Base-by-base conservation (phyloP, 2,888 invertebrate species). In the Macaria notata region DNA sequence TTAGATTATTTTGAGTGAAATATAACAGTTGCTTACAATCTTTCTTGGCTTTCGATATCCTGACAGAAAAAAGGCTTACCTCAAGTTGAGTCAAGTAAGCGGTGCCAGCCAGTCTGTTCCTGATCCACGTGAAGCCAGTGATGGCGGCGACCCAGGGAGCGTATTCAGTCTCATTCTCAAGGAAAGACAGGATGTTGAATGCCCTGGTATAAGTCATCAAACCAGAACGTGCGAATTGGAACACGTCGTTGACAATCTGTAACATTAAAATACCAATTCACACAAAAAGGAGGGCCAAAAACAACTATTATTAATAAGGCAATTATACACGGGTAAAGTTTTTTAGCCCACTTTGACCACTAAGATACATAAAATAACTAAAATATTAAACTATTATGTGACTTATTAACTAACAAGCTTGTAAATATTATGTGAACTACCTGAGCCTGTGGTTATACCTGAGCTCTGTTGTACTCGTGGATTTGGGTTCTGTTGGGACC, bases 131-230 rank as follows among this genome's bases (percentile, higher is more conserved):
- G 64, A 94, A 89, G 29, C 93, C 93, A 59, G 81, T 83, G 4
- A 93, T 75, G 0, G 95, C 95, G 0, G 95, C 91, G 4, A 92
- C 88, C 97, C 97, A 98, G 0, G 98, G 96, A n/a, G 95, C 88
- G 70, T 96, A 96, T 9, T 94, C 93, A 0, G 81, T 92, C 79
- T 96, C 96, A 7, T 92, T 83, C 52, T 86, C 80, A 61, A 98
- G 86, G 86, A 96, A 98, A 1, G 92, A 88, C 0, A 95, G 88
- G 31, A 96, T 88, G 9, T 92, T 86, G 45, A 98, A 91, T 0
- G 95, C 94, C n/a, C 92, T 80, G 0, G 81, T 76, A 73, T 96
- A 96, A 0, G 79, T 71, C 61, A 95, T 83, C 30, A 92, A 69
- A 2, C 93, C 93, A n/a, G 94, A 92, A 48, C 95, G 92, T n/a